phyloP scores from a whole-genome alignment of 2,113 vertebrate species.

The Hylia prasina region DNA sequence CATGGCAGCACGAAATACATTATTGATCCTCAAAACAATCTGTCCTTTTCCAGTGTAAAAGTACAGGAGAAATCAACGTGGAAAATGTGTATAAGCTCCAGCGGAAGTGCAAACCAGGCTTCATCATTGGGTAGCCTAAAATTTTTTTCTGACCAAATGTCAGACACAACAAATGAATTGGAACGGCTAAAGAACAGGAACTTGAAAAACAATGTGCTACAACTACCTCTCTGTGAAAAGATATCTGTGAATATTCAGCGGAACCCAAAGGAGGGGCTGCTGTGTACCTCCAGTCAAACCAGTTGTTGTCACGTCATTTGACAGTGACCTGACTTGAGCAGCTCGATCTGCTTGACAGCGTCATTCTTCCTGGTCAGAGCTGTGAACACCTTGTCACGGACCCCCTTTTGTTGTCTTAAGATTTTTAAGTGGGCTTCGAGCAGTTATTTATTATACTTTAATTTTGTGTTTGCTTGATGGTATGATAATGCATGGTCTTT shows the following conservation, averaged over 20 bases:
- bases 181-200: slow-evolving; percentile 84
- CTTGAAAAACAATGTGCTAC: slow-evolving; percentile 89
- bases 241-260: slow-evolving; percentile 98
- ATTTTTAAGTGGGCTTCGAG: slow-evolving; percentile 60
- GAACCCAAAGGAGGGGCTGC: slow-evolving; percentile 86
- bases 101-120: slow-evolving; percentile 69
- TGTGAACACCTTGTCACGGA: slow-evolving; percentile 60
- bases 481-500: slow-evolving; percentile 78
- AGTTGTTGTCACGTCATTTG: slow-evolving; percentile 97
- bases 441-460: slow-evolving; percentile 76
- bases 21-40: slow-evolving; percentile 77
- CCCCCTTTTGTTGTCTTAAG: slow-evolving; percentile 64
- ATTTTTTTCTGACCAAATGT: slow-evolving; percentile 81
- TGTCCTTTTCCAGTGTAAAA: slow-evolving; percentile 83
- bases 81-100: slow-evolving; percentile 90
- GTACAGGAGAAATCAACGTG: slow-evolving; percentile 89
- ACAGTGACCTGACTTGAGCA: slow-evolving; percentile 44
- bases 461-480: slow-evolving; percentile 68
- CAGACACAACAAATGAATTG: slow-evolving; percentile 71
- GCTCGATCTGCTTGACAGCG: slow-evolving; percentile 51
- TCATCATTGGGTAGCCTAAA: slow-evolving; percentile 41
- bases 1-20: slow-evolving; percentile 80
- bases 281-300: slow-evolving; percentile 86
- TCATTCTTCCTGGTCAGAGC: slow-evolving; percentile 63
- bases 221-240: slow-evolving; percentile 99